A percentile compares a stretch with the other conserved stretches of the same genome.
Evolutionary conservation across 2,888 invertebrate genomes (phyloP).

Genomic region (Parelbella ahira): DNA sequence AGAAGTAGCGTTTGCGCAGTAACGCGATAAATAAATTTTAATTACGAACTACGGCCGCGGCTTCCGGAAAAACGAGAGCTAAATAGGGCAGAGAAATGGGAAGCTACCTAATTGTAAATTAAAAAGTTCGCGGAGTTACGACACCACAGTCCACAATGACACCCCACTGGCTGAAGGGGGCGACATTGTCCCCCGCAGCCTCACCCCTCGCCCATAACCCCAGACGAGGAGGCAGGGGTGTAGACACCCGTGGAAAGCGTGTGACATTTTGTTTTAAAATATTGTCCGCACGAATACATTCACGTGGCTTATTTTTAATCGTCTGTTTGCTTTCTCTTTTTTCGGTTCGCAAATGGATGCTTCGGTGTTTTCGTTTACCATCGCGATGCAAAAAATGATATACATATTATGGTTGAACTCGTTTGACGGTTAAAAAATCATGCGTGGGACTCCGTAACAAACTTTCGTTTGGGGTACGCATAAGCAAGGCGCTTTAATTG

Average conservation of each 20-base stretch:
- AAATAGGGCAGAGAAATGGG: conserved; percentile 80
- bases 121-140: conserved; percentile 81
- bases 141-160: conserved; percentile 81
- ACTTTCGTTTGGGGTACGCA: conserved; percentile 36
- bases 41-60: conserved; percentile 66
- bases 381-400: conserved; percentile 17
- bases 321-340: conserved; percentile 60
- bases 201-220: conserved; percentile 31
- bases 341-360: conserved; percentile 36
- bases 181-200: conserved; percentile 38
- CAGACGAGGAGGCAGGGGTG: conserved; percentile 47
- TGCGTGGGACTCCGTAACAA: conserved; percentile 2
- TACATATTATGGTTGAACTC: too few species aligned
- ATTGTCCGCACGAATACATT: conserved; percentile 78
- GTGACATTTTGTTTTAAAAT: conserved; percentile 81
- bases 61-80: conserved; percentile 78
- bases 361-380: conserved; percentile 30
- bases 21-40: conserved; percentile 76
- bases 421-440: conserved; percentile 20
- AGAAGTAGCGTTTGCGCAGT: conserved; percentile 49
- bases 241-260: conserved; percentile 75
- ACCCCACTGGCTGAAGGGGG: conserved; percentile 57
- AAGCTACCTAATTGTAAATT: conserved; percentile 81
- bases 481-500: conserved; percentile 52
- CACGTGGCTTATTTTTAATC: conserved; percentile 77